Evolutionary conservation across 2,797 vertebrate genomes (phyloP), one percentile per base, ranked within the genome.

Genomic region (Oryzias sinensis): DNA sequence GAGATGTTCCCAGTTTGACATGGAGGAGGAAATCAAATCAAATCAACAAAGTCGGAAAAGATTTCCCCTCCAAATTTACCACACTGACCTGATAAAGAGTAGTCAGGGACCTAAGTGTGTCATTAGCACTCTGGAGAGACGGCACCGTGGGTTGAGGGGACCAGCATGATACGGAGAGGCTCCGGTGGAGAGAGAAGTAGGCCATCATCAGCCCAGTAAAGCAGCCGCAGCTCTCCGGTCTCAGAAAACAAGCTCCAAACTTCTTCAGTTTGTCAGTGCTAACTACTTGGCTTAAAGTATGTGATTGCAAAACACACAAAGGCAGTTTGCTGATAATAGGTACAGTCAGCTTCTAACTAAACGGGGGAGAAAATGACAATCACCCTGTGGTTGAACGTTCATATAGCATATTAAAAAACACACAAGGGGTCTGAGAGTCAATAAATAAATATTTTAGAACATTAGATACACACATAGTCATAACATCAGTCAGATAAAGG

Each of bases 61-160:
- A 61, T 62, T 43, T 51, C 46, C 50, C 46, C 25, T 59, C 48
- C 65, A 46, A 13, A 5, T 66, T 62, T 78, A 74, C 82, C 71
- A 54, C 62, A 63, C 59, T 79, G 81, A 77, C 85, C 80, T 74
- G 74, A 57, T 85, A 72, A 22, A 61, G 87, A 75, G 77, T 68
- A 52, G 79, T 70, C 58, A 68, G 67, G 73, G 71, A 75, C 70
- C 42, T 78, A 88, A 84, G 72, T 87, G 85, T 89, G 87, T 88
- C 90, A 86, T 57, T 80, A 74, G 73, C 80, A 71, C 88, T 89
- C 89, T 76, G 76, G 88, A 86, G 88, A 80, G 82, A 76, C 4
- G 48, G 61, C 53, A 64, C 65, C 70, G 72, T 61, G 57, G 6
- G 42, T 49, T 43, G 70, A 76, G 56, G 77, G 75, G 74, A 81